These are phyloP conservation scores for Daubentonia madagascariensis DNA, from an alignment of 2,113 vertebrate species.

Conservation along the genomic window DNA sequence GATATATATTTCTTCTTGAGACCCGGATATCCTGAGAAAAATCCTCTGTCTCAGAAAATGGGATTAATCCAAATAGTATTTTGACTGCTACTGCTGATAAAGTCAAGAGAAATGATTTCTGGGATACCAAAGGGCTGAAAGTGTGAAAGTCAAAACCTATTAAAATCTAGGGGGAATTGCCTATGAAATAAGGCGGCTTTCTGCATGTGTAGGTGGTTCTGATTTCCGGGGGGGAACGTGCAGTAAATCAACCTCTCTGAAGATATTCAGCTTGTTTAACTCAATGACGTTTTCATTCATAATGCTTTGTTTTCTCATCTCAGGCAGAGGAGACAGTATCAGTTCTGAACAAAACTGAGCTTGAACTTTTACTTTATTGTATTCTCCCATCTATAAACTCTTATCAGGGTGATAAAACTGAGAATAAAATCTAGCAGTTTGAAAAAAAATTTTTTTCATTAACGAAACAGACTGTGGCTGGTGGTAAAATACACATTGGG, in stretches of 20 bases:
- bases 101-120: slow-evolving; percentile 21
- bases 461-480: slow-evolving; percentile 64
- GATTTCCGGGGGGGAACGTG: not conserved
- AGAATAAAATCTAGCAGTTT: slow-evolving; percentile 53
- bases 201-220: not conserved
- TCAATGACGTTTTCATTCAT: slow-evolving; percentile 37
- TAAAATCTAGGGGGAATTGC: not conserved
- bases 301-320: slow-evolving; percentile 24
- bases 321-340: not conserved
- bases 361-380: slow-evolving; percentile 57
- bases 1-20: not conserved
- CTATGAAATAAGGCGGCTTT: not conserved
- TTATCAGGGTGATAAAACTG: slow-evolving; percentile 42
- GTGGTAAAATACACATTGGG: slow-evolving; percentile 25
- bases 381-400: slow-evolving; percentile 37
- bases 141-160: slow-evolving; percentile 38
- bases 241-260: not conserved
- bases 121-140: not conserved
- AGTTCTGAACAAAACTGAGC: not conserved
- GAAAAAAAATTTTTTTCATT: slow-evolving; percentile 37
- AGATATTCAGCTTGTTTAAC: slow-evolving; percentile 46
- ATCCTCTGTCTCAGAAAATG: not conserved
- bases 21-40: not conserved
- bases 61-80: slow-evolving; percentile 39
- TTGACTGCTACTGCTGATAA: slow-evolving; percentile 17